phyloP scores from a whole-genome alignment of 2,888 invertebrate species.

The Synanthedon vespiformis region DNA sequence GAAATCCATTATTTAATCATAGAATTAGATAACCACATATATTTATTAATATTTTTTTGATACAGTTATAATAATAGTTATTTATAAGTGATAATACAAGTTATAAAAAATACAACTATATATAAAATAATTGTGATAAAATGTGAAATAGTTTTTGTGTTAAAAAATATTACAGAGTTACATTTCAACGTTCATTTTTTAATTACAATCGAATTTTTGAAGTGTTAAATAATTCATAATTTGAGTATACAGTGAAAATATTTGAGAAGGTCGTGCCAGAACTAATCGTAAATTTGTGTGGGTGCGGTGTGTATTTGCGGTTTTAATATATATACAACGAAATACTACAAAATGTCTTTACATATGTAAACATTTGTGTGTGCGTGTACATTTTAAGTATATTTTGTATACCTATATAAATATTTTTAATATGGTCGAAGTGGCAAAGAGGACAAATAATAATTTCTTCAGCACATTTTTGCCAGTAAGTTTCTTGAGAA shows the following conservation, averaged over 20 bases:
- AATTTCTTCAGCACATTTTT: constrained; percentile 55
- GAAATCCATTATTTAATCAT: too few relatives aligned
- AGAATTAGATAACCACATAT: too few relatives aligned
- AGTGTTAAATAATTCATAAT: neutral
- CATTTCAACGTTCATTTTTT: too few relatives aligned
- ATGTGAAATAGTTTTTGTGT: too few relatives aligned
- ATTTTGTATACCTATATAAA: too few relatives aligned
- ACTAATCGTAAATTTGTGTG: constrained; percentile 17
- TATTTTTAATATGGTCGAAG: constrained; percentile 46
- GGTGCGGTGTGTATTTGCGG: constrained; percentile 33
- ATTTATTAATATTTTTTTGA: too few relatives aligned
- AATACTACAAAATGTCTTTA: too few relatives aligned
- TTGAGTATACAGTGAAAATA: constrained; percentile 10
- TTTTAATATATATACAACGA: constrained; percentile 17
- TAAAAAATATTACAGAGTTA: too few relatives aligned
- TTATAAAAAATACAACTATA: too few relatives aligned
- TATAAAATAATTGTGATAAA: too few relatives aligned
- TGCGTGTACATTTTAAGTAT: neutral
- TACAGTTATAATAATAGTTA: too few relatives aligned
- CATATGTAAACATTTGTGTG: constrained; percentile 9
- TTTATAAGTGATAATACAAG: too few relatives aligned
- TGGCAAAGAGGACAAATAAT: constrained; percentile 42
- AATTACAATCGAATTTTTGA: neutral
- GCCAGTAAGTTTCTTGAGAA: constrained; percentile 42
- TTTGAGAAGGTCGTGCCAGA: constrained; percentile 28